phyloP scores from a whole-genome alignment of 2,113 vertebrate species.

The Mobula birostris region DNA sequence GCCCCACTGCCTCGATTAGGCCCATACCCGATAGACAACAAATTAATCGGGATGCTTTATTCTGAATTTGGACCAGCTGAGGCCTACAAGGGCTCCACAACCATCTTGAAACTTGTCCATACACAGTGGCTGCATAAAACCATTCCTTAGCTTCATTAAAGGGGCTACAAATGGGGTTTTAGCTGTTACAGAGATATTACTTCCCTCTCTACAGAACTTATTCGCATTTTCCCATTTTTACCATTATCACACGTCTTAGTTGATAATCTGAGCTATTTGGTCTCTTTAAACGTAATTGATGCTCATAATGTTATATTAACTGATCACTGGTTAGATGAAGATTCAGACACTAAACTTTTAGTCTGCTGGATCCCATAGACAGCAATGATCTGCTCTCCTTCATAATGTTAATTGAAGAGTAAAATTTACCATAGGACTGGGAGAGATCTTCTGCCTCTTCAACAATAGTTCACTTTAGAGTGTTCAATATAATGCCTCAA shows the following conservation, averaged over 20 bases:
- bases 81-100: background rate
- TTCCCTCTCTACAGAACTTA: background rate
- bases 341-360: background rate
- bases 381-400: background rate
- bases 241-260: background rate
- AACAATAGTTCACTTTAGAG: background rate
- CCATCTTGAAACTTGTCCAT: background rate
- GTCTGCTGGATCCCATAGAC: background rate
- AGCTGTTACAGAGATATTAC: background rate
- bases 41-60: too few relatives aligned
- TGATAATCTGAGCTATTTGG: background rate
- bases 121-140: background rate
- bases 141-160: background rate
- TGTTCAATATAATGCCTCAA: background rate
- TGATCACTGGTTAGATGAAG: background rate
- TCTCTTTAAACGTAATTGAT: background rate
- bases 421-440: background rate
- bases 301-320: background rate
- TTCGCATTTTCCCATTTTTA: background rate
- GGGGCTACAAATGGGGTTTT: background rate
- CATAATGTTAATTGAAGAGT: background rate
- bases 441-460: background rate
- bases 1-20: too few relatives aligned
- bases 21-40: too few relatives aligned
- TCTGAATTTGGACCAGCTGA: background rate